phyloP scores from a whole-genome alignment of 2,797 vertebrate genomes.

The Myiotriccus ornatus region DNA sequence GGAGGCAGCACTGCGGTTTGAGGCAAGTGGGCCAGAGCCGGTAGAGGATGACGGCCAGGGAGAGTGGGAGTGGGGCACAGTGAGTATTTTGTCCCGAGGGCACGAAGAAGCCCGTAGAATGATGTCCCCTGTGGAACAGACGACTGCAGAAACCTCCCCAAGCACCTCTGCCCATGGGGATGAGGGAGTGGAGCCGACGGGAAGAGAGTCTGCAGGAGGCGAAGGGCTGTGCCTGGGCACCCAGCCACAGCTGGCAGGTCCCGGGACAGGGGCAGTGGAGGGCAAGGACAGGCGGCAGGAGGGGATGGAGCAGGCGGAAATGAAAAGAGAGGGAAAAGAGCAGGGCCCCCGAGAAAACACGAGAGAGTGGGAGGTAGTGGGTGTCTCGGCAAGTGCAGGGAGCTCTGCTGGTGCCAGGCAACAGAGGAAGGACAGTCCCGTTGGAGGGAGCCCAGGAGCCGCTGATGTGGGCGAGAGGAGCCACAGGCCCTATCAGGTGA shows the following conservation, averaged over 20 bases:
- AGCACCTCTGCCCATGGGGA: rapidly evolving
- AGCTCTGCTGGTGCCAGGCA: not conserved
- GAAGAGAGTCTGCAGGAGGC: rapidly evolving
- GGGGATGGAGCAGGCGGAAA: not conserved
- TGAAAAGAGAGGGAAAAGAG: not conserved
- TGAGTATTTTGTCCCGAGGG: rapidly evolving
- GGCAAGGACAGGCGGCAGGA: rapidly evolving
- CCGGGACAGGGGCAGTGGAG: rapidly evolving
- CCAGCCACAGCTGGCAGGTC: not conserved
- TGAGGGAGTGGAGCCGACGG: rapidly evolving
- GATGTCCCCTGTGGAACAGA: rapidly evolving
- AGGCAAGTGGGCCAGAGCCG: rapidly evolving
- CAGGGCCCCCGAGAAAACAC: rapidly evolving
- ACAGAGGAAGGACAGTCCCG: not conserved
- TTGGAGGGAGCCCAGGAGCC: not conserved
- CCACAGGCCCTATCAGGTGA: not conserved
- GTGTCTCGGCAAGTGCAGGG: rapidly evolving
- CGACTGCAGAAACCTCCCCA: not conserved
- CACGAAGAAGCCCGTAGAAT: rapidly evolving
- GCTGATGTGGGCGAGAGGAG: not conserved
- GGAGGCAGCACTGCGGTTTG: not conserved
- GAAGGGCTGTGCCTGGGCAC: not conserved
- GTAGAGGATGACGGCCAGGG: rapidly evolving
- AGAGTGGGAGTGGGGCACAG: not conserved
- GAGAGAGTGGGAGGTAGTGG: rapidly evolving